Evolutionary conservation across 2,797 vertebrate species (phyloP), one percentile per base, ranked within the genome.

Genomic region (Sebastes cheni): DNA sequence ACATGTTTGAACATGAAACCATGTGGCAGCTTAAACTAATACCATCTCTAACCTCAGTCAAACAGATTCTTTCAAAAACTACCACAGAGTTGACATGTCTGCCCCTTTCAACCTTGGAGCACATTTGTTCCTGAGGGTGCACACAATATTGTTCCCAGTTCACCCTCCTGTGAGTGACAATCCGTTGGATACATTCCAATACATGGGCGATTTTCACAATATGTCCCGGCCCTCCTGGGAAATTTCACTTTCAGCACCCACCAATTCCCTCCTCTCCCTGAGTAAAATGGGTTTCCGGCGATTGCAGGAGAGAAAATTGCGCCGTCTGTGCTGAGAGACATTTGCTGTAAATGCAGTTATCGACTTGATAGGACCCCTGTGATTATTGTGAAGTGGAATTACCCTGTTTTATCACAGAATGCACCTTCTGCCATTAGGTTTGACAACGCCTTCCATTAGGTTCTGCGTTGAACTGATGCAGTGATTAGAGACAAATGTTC

Each of bases 261-360:
- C 75, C 86, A 72, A 84, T 88, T 88, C 84, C 73, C 86, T 64
- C 67, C 46, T 74, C 84, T 81, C 55, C 36, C 22, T 2, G 34
- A 84, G 74, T 74, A 75, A 92, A 92, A 93, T 88, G 84, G 90
- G 67, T 92, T 92, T 91, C 72, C 75, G 42, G 79, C 80, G 59
- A 81, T 85, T 72, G 86, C 79, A 32, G 86, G 60, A 23, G 80
- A 89, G 90, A 83, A 91, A 92, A 92, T 93, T 85, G 88, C 73
- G 46, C 52, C 2, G 67, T 75, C 75, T 78, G 79, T 6, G 72
- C 62, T 36, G 80, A 81, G 86, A 89, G 87, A 87, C 88, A 79
- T 89, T 91, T 84, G 86, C 84, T 88, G 88, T 90, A 88, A 93
- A 88, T 55, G 86, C 80, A 75, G 86, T 89, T 88, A 89, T 93